A percentile compares a stretch with the other conserved stretches of the same genome.
These are phyloP conservation scores for Drosophila quasianomalipes DNA, from an alignment of 2,888 invertebrate species.

Conservation along the genomic window DNA sequence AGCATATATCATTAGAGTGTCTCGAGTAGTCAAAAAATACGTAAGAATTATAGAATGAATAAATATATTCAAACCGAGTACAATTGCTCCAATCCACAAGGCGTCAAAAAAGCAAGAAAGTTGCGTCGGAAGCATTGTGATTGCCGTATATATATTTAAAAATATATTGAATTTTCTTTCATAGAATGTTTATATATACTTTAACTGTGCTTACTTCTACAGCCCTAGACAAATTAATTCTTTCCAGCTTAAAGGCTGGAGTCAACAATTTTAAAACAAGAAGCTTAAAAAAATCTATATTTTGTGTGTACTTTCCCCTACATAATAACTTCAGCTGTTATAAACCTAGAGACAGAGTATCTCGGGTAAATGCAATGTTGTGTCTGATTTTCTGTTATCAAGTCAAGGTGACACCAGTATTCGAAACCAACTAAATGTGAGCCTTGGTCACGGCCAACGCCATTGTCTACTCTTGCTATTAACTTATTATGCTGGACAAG, in stretches of 20 bases:
- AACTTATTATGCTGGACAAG: conserved; percentile 51
- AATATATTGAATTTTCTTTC: neutral
- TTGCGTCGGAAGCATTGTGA: neutral
- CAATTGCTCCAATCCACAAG: neutral
- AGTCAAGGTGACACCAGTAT: conserved; percentile 7
- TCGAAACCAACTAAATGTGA: neutral
- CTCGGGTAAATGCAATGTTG: neutral
- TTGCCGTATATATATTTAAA: neutral
- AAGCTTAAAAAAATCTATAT: neutral
- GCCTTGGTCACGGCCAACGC: conserved; percentile 5
- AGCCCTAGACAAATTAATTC: neutral
- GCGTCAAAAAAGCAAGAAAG: neutral
- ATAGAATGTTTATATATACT: neutral
- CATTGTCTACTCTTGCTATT: neutral
- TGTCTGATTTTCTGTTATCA: neutral
- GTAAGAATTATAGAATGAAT: too few species aligned
- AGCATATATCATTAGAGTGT: too few species aligned
- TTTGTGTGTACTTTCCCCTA: neutral
- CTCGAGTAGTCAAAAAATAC: too few species aligned
- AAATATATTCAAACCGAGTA: neutral
- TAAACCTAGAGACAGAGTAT: neutral
- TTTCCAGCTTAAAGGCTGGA: neutral
- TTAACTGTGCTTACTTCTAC: neutral
- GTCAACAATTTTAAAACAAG: neutral
- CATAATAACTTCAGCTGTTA: neutral